Conservation (phyloP, 2,797 vertebrate species). For the Micrastur ruficollis region DNA sequence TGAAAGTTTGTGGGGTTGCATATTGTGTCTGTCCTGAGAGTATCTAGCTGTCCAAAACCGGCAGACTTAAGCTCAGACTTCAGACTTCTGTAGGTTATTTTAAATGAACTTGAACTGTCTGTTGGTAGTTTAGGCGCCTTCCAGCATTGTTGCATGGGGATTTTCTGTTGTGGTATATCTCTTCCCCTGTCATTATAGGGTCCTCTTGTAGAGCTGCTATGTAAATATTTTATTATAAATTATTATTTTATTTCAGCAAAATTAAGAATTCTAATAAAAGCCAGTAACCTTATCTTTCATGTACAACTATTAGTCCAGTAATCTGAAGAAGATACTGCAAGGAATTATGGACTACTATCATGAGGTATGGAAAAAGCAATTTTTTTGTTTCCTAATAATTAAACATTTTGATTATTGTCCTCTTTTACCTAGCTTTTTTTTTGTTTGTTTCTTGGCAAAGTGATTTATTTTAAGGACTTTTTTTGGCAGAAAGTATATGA, state of each 20-base stretch:
- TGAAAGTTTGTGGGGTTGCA: background rate
- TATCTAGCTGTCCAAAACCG: background rate
- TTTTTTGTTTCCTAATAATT: background rate
- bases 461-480: background rate
- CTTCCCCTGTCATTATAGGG: background rate
- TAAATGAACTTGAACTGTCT: background rate
- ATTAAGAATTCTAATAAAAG: background rate
- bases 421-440: background rate
- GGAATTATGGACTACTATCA: conserved; percentile 94
- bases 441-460: background rate
- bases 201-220: background rate
- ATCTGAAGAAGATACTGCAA: conserved; percentile 97
- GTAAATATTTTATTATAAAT: background rate
- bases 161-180: background rate
- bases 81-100: background rate
- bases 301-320: conserved; percentile 85
- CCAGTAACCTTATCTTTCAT: conserved; percentile 7
- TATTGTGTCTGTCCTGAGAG: background rate
- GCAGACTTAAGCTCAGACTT: background rate
- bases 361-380: conserved; percentile 81
- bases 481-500: background rate
- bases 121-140: background rate
- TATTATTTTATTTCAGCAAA: background rate
- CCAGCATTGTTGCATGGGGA: background rate
- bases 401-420: background rate